These are phyloP conservation scores for Troilus luridus DNA, from an alignment of 2,888 invertebrate genomes.

Conservation along the genomic window DNA sequence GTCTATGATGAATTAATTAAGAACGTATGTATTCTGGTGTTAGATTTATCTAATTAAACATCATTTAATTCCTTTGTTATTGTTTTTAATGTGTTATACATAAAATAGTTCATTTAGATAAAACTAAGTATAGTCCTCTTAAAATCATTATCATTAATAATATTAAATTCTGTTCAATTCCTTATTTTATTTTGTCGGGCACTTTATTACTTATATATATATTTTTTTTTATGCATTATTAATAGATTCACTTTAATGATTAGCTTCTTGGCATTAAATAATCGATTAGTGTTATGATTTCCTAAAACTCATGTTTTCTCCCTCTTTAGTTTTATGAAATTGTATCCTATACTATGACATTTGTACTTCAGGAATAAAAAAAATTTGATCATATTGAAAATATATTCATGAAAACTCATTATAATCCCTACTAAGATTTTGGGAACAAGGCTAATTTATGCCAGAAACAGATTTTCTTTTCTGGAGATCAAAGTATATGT, in stretches of 20 bases:
- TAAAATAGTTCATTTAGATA: constrained; percentile 16
- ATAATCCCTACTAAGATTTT: background rate
- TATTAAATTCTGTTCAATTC: constrained; percentile 22
- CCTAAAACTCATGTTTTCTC: background rate
- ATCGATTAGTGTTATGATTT: background rate
- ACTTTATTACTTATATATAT: background rate
- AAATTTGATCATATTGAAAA: background rate
- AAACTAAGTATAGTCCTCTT: background rate
- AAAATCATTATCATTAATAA: background rate
- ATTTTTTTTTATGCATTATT: background rate
- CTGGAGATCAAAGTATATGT: background rate
- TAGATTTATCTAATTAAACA: constrained; percentile 55
- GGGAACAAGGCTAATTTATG: background rate
- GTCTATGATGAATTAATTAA: constrained; percentile 48
- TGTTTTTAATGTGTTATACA: constrained; percentile 24
- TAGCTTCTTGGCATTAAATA: background rate
- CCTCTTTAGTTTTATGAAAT: background rate
- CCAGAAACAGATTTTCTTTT: background rate
- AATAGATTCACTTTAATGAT: background rate
- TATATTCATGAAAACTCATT: background rate
- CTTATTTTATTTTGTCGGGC: background rate
- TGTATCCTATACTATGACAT: background rate
- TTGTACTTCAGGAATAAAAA: background rate
- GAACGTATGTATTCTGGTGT: constrained; percentile 51
- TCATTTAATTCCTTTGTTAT: constrained; percentile 46